Percentiles rank a stretch among this genome's conserved stretches.
These are phyloP conservation scores for Xiphophorus hellerii DNA, from an alignment of 2,113 vertebrate species.

Conservation along the genomic window DNA sequence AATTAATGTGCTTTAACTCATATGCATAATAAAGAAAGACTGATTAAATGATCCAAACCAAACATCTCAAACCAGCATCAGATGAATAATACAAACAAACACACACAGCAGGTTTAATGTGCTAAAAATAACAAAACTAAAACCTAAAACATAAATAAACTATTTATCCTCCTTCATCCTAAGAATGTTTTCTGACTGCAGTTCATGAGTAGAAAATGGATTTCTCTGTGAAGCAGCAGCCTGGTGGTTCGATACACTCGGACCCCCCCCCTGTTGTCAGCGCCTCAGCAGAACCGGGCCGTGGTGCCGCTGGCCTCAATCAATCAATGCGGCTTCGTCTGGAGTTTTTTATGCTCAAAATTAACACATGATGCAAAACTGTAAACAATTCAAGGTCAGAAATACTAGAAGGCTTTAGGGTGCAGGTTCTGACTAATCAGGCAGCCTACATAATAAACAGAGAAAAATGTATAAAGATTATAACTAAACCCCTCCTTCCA, in stretches of 20 bases:
- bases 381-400: constrained; percentile 9
- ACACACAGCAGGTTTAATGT: too few species aligned
- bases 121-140: too few species aligned
- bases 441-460: constrained; percentile 8
- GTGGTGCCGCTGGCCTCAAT: neutral
- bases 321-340: constrained; percentile 18
- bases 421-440: neutral
- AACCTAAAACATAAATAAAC: too few species aligned
- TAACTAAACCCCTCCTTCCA: neutral
- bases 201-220: neutral
- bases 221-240: constrained; percentile 8
- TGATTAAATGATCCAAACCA: too few species aligned
- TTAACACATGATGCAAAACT: constrained; percentile 1
- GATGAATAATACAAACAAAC: too few species aligned
- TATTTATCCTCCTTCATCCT: neutral
- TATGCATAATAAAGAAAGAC: too few species aligned
- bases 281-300: constrained; percentile 1
- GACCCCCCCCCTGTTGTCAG: constrained; percentile 16
- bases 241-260: constrained; percentile 13
- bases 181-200: neutral
- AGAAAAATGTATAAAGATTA: constrained; percentile 36
- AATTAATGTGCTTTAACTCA: too few species aligned
- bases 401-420: neutral
- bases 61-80: too few species aligned
- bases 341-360: constrained; percentile 21